Conservation (phyloP, 2,113 vertebrate species). For the Festucalex cinctus region DNA sequence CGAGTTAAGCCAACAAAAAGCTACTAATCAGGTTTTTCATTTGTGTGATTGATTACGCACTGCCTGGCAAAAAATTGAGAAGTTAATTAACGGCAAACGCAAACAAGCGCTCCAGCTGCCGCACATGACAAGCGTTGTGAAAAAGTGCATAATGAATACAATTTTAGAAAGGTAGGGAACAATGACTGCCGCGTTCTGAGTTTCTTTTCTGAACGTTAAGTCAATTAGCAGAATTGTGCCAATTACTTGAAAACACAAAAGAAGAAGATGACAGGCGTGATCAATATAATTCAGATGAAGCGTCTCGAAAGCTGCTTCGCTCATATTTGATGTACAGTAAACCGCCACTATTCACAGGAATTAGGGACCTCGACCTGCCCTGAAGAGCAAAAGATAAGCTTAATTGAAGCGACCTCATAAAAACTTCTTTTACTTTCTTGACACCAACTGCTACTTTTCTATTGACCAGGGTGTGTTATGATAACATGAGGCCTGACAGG, state of each 20-base stretch:
- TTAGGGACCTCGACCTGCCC: background rate
- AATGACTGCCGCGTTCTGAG: constrained; percentile 12
- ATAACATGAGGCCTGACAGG: too few species aligned
- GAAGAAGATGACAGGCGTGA: constrained; percentile 19
- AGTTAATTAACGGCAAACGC: constrained; percentile 46
- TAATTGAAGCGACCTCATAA: background rate
- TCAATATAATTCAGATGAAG: constrained; percentile 19
- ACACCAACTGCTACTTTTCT: too few species aligned
- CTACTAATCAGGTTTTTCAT: constrained; percentile 43
- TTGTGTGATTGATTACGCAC: constrained; percentile 56
- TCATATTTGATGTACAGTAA: background rate
- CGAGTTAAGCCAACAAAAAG: constrained; percentile 44
- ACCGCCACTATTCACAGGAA: background rate
- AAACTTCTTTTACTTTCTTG: background rate
- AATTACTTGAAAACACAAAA: constrained; percentile 25
- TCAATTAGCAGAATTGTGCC: constrained; percentile 15
- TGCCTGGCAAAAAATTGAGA: constrained; percentile 47
- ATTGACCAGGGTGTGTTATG: too few species aligned
- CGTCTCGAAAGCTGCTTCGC: background rate
- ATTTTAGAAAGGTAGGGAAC: constrained; percentile 38
- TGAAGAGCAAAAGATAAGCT: background rate
- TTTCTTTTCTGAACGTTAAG: constrained; percentile 21
- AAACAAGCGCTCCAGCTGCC: constrained; percentile 43
- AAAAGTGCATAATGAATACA: constrained; percentile 53
- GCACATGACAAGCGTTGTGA: constrained; percentile 36